These are phyloP conservation scores for Pollenia angustigena DNA, from an alignment of 2,888 invertebrate genomes.

Conservation along the genomic window DNA sequence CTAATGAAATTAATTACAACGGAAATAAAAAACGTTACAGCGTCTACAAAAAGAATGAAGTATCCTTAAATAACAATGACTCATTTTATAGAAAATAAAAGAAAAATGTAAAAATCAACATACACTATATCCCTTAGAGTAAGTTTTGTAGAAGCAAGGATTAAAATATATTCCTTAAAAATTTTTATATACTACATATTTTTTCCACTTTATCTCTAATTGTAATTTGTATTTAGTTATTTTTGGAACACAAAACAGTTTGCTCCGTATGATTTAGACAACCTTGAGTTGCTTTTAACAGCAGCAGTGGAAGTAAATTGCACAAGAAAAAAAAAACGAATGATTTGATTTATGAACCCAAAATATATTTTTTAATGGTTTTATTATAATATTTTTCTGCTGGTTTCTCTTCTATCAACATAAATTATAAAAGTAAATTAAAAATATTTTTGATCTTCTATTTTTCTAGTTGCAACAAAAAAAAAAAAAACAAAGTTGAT, in stretches of 20 bases:
- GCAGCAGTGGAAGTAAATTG: background rate
- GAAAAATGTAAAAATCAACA: conserved; percentile 16
- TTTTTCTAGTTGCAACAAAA: conserved; percentile 10
- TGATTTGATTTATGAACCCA: conserved; percentile 76
- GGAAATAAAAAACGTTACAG: conserved; percentile 55
- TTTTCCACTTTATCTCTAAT: conserved; percentile 53
- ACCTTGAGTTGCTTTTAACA: conserved; percentile 37
- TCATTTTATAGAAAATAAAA: conserved; percentile 34
- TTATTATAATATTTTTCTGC: conserved; percentile 47
- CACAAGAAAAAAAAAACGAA: conserved; percentile 1
- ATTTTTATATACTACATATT: conserved; percentile 1
- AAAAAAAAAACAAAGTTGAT: conserved; percentile 4
- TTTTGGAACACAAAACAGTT: conserved; percentile 52
- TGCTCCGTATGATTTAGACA: conserved; percentile 47
- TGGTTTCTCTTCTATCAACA: conserved; percentile 34
- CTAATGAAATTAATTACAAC: conserved; percentile 73
- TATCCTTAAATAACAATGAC: conserved; percentile 61
- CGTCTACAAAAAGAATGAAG: conserved; percentile 34
- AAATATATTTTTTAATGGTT: conserved; percentile 59
- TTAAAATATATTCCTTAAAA: conserved; percentile 33
- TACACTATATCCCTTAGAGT: background rate
- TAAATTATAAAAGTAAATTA: conserved; percentile 71
- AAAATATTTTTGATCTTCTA: conserved; percentile 4
- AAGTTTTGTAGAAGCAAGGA: conserved; percentile 19
- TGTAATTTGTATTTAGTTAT: conserved; percentile 55